Conservation (phyloP, 1,140 invertebrate species). For the Condylostylus longicornis region DNA sequence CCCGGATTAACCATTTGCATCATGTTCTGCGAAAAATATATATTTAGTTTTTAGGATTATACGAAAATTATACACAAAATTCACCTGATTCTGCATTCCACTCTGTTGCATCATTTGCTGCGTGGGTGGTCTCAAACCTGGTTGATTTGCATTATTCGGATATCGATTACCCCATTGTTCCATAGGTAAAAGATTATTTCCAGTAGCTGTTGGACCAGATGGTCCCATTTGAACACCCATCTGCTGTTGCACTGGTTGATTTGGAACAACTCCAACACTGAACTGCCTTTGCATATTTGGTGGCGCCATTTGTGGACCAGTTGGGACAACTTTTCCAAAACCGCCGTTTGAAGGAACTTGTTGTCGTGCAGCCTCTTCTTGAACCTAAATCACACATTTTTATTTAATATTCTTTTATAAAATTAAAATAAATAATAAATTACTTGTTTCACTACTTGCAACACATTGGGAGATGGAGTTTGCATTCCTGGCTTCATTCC, state of each 20-base stretch:
- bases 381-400: slow-evolving; percentile 49
- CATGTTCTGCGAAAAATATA: slow-evolving; percentile 9
- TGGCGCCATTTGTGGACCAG: slow-evolving; percentile 47
- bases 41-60: background rate
- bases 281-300: slow-evolving; percentile 42
- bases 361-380: slow-evolving; percentile 77
- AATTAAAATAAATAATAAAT: slow-evolving; percentile 5
- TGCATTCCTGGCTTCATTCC: slow-evolving; percentile 53
- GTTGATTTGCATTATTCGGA: slow-evolving; percentile 29
- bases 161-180: slow-evolving; percentile 49
- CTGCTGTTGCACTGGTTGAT: slow-evolving; percentile 10
- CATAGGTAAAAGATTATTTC: slow-evolving; percentile 43
- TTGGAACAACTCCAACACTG: slow-evolving; percentile 17
- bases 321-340: slow-evolving; percentile 49
- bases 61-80: slow-evolving; percentile 1
- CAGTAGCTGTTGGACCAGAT: slow-evolving; percentile 12
- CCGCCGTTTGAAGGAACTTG: slow-evolving; percentile 51
- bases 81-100: slow-evolving; percentile 22
- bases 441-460: slow-evolving; percentile 71
- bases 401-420: background rate
- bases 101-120: slow-evolving; percentile 36
- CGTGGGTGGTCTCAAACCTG: slow-evolving; percentile 33
- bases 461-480: slow-evolving; percentile 64
- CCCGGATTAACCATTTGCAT: slow-evolving; percentile 20
- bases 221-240: slow-evolving; percentile 14